Base-by-base conservation (phyloP, 2,888 invertebrate species). In the Leucophenga montana region DNA sequence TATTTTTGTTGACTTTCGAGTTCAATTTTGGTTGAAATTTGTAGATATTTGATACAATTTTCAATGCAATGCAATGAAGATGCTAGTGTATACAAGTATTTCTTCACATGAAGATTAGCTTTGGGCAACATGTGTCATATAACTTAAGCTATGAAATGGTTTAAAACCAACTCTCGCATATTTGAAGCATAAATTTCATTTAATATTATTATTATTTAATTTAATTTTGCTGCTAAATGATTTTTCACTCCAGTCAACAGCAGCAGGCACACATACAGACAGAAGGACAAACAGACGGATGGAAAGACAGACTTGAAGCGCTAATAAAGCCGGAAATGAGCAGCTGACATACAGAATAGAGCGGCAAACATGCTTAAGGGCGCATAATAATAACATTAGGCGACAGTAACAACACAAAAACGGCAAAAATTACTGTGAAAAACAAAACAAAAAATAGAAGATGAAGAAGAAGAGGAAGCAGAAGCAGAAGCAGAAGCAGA, bases 171-270 rank as follows among this genome's bases (percentile, higher is more conserved):
- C 27, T 4, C 27, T 27, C 27, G 27, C 27, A 27, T 27, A 27
- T 27, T 2, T 27, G 27, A 27, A 27, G 4, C 27, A 13, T 46
- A n/a, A 57, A 31, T 57, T 57, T 22, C 22, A 73, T 78, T 73
- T 64, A 73, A 77, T 75, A 77, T 77, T 77, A 79, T 78, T 77
- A 75, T 57, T 75, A 71, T 76, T 78, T 69, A 73, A 73, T 75
- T 80, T 69, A 80, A 78, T 80, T 78, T 73, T 73, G 73, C 68
- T 71, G 71, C 73, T 72, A 59, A 78, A 73, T 73, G 69, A 70
- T 70, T 61, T 69, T 59, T 59, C 46, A 50, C 68, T 64, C 67
- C 18, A 48, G 22, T 13, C 61, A 27, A 65, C 62, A 62, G 18
- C 53, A 65, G 56, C 11, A 67, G 39, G 44, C 46, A 61, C 31